Percentiles rank a stretch among this genome's conserved stretches.
phyloP scores from a whole-genome alignment of 2,797 vertebrate genomes.

The Eulemur coronatus region DNA sequence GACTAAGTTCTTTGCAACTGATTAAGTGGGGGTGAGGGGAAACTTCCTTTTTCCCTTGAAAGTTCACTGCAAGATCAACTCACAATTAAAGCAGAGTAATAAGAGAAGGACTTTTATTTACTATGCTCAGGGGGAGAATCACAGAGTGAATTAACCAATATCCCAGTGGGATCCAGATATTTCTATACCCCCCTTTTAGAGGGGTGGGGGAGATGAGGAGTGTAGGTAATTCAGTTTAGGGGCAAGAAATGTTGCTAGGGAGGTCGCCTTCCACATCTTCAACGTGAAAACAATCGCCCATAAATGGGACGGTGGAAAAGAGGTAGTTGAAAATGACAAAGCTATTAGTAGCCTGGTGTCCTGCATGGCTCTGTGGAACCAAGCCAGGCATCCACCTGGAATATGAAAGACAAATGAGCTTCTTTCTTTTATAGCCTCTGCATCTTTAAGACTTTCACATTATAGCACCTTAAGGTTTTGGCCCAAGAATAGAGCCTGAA shows the following conservation, averaged over 20 bases:
- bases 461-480: fast-evolving
- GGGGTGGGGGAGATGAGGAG: background rate
- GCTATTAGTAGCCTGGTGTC: background rate
- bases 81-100: background rate
- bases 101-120: background rate
- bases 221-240: background rate
- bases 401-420: background rate
- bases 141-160: background rate
- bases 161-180: background rate
- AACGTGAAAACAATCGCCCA: too few relatives aligned
- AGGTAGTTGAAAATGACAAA: background rate
- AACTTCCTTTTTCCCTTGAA: background rate
- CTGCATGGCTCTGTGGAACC: background rate
- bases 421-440: background rate
- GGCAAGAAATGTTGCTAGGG: background rate
- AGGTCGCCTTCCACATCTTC: background rate
- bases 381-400: background rate
- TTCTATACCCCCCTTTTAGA: background rate
- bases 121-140: background rate
- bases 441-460: background rate
- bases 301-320: background rate
- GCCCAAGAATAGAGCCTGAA: background rate
- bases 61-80: background rate
- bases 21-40: background rate
- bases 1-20: background rate